These are phyloP conservation scores for Cheumatopsyche charites DNA, from an alignment of 1,140 invertebrate genomes.

Conservation along the genomic window DNA sequence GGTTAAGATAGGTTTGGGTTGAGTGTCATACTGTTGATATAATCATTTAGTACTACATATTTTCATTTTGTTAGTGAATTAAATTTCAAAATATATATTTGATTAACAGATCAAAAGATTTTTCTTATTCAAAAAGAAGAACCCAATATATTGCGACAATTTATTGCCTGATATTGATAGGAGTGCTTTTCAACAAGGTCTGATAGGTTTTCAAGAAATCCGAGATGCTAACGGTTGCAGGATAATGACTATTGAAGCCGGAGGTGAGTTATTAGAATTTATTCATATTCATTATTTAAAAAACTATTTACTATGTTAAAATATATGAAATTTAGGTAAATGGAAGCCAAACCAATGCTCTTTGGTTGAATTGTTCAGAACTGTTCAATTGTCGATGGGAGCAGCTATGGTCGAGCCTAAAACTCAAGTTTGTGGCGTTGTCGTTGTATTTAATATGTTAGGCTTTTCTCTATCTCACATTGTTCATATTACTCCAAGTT, in stretches of 20 bases:
- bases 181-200: slow-evolving; percentile 75
- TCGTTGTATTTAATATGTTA: slow-evolving; percentile 82
- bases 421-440: slow-evolving; percentile 75
- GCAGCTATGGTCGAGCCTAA: slow-evolving; percentile 77
- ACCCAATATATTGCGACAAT: slow-evolving; percentile 69
- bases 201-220: slow-evolving; percentile 75
- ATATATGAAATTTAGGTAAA: slow-evolving; percentile 63
- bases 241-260: slow-evolving; percentile 75
- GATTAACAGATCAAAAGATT: slow-evolving; percentile 73
- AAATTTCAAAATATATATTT: not conserved
- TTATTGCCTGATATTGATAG: slow-evolving; percentile 70
- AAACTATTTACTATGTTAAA: not conserved
- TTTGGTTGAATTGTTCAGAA: slow-evolving; percentile 78
- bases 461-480: slow-evolving; percentile 77
- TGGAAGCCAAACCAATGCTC: slow-evolving; percentile 80
- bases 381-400: slow-evolving; percentile 76
- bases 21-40: no score
- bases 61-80: not conserved
- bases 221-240: slow-evolving; percentile 76
- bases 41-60: no score
- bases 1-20: no score
- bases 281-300: not conserved
- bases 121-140: slow-evolving; percentile 75
- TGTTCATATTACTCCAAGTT: slow-evolving; percentile 80
- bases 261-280: slow-evolving; percentile 64